Evolutionary conservation across 2,113 vertebrate genomes (phyloP).

Genomic region (Macroglossus sobrinus): DNA sequence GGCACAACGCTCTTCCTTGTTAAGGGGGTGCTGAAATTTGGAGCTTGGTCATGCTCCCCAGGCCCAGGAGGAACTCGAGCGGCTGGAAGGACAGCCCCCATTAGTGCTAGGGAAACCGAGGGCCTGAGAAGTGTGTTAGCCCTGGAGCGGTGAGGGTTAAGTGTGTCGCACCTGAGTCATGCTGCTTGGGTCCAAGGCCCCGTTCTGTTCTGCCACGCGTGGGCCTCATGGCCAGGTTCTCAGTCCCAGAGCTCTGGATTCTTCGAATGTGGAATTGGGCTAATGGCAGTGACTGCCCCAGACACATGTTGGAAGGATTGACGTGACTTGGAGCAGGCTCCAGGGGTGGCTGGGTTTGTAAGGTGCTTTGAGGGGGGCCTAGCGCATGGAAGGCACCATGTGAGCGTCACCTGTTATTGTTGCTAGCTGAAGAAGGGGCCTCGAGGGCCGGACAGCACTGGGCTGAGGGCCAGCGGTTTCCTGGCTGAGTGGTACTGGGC

Average conservation of each 20-base stretch:
- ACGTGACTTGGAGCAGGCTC: background rate
- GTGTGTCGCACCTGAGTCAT: accelerated
- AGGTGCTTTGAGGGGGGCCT: background rate
- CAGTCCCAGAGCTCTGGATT: background rate
- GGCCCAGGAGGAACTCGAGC: background rate
- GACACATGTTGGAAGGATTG: background rate
- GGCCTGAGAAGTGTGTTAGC: background rate
- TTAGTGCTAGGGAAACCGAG: background rate
- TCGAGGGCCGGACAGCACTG: background rate
- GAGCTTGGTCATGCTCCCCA: background rate
- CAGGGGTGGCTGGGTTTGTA: background rate
- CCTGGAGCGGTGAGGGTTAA: background rate
- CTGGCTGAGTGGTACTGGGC: background rate
- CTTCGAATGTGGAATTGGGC: background rate
- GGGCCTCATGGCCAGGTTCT: background rate
- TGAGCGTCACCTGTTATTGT: accelerated
- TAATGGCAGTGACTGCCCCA: background rate
- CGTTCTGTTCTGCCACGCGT: background rate
- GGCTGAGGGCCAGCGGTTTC: background rate
- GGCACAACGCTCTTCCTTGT: background rate
- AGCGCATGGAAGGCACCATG: accelerated
- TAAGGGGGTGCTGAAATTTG: background rate
- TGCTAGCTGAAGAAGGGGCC: background rate
- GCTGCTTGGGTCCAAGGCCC: background rate
- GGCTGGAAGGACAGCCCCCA: background rate